Base-by-base conservation (phyloP, 2,797 vertebrate species). In the Tokudaia tokunoshimensis region DNA sequence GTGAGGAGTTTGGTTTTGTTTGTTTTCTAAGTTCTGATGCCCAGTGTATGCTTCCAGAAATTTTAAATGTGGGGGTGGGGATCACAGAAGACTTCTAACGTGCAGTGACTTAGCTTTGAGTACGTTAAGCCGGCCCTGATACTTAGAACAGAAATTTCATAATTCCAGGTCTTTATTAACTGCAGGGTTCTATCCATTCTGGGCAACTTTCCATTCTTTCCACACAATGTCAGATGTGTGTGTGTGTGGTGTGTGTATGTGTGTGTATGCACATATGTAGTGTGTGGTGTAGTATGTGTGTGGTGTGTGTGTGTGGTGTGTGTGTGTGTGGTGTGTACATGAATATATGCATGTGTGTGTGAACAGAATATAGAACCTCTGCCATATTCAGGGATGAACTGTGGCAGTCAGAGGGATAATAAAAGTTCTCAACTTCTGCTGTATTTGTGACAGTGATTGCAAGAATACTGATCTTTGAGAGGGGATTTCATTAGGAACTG, bases 401-500 rank as follows among this genome's bases (percentile, higher is more conserved):
- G 50, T 61, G 41, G 52, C 31, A 67, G 29, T 34, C 29, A 44
- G 37, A 6, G 37, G 17, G 3, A 34, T 17, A n/a, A 67, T 5
- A 14, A 87, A 89, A 79, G 29, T 4, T 37, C 59, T 89, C 44
- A 70, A 37, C n/a, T 90, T 92, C 34, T 2, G 20, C 17, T 70
- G 34, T 14, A 14, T 92, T 75, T 70, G 22, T 59, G 44, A 80
- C 55, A 79, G 6, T 63, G 13, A 84, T 96, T 84, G 57, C 59
- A 87, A 89, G 8, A 61, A 7, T 0, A 20, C 63, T 78, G 78
- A 91, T 41, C 81, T 86, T 29, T 8, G 19, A 92, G n/a, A 92
- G 26, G 57, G 13, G 26, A 72, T 95, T 75, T 47, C 7, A 89
- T 95, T 86, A 84, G 52, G 87, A 97, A 91, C 91, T 93, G 74